Conservation (phyloP, 2,113 vertebrate genomes). For the Machaerirhynchus nigripectus region DNA sequence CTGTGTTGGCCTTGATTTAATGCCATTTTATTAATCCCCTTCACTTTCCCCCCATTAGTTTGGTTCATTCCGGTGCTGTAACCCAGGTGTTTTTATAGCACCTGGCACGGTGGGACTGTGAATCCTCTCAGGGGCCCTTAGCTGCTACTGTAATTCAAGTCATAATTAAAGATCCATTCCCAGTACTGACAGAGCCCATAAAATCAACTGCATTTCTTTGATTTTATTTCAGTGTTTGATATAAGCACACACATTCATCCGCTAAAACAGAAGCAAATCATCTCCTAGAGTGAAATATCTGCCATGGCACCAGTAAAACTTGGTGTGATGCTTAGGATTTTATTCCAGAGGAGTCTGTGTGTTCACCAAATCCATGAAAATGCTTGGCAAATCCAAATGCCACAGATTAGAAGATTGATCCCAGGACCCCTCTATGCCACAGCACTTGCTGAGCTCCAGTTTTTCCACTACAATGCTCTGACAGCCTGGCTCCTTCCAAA, state of each 20-base stretch:
- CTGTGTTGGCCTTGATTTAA: neutral
- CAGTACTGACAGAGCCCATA: neutral
- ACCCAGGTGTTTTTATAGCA: neutral
- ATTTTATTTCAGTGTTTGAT: constrained; percentile 44
- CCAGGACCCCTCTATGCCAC: neutral
- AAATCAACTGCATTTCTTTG: constrained; percentile 31
- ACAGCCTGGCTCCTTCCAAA: neutral
- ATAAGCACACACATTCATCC: neutral
- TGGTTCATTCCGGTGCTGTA: neutral
- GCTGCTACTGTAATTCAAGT: constrained; percentile 6
- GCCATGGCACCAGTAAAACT: neutral
- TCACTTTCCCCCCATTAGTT: neutral
- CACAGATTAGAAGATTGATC: neutral
- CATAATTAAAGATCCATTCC: constrained; percentile 30
- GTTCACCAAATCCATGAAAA: neutral
- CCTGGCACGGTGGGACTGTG: neutral
- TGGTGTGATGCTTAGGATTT: neutral
- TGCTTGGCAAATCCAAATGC: neutral
- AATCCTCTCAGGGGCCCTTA: neutral
- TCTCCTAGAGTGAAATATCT: neutral
- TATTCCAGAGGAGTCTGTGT: neutral
- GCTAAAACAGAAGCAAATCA: neutral
- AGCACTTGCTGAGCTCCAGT: neutral
- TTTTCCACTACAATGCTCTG: neutral
- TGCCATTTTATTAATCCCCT: neutral